Evolutionary conservation across 2,113 vertebrate species (phyloP).

Genomic region (Merops nubicus): DNA sequence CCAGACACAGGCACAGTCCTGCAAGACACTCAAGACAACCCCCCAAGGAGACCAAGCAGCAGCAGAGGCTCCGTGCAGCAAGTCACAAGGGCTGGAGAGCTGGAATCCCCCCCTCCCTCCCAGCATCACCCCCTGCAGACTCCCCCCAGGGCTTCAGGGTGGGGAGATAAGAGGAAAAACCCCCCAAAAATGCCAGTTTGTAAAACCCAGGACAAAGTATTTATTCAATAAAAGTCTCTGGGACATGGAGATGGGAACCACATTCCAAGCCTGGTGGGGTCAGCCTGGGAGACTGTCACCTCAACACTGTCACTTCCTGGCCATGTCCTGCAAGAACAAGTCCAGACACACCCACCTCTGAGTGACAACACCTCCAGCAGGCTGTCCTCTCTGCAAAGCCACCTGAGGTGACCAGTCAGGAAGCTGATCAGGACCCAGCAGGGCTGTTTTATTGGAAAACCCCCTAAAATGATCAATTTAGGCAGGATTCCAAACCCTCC

Average conservation of each 20-base stretch:
- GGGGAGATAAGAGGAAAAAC: not conserved
- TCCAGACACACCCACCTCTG: fast-evolving
- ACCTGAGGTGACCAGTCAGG: not conserved
- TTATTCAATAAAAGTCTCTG: not conserved
- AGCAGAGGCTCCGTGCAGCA: not conserved
- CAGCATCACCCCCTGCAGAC: not conserved
- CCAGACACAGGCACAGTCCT: too few species aligned
- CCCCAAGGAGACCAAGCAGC: not conserved
- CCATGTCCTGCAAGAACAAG: fast-evolving
- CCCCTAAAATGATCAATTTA: fast-evolving
- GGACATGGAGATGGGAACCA: not conserved
- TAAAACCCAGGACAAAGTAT: not conserved
- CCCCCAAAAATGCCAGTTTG: not conserved
- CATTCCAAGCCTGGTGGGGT: not conserved
- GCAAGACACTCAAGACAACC: too few species aligned
- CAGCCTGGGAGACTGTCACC: not conserved
- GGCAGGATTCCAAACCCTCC: not conserved
- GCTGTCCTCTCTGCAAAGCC: not conserved
- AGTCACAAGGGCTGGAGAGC: too few species aligned
- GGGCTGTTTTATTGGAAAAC: not conserved
- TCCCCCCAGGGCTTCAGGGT: not conserved
- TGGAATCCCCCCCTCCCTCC: not conserved
- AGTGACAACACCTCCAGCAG: fast-evolving
- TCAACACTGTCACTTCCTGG: not conserved
- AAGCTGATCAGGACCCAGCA: not conserved